These are phyloP conservation scores for Zaprionus capensis DNA, from an alignment of 1,140 invertebrate species.

Conservation along the genomic window DNA sequence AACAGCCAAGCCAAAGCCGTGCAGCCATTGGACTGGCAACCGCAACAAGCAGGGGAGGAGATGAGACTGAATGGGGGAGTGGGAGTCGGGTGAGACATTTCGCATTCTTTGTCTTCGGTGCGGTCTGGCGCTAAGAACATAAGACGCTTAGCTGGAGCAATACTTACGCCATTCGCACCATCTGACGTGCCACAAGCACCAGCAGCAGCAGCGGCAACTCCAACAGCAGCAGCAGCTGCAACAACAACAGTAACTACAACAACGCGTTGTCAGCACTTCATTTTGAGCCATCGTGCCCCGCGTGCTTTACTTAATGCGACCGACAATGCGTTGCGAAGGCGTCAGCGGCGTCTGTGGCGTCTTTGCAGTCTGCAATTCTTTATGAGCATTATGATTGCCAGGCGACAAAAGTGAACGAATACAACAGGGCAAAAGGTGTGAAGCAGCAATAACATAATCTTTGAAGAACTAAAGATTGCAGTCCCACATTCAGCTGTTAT, in stretches of 20 bases:
- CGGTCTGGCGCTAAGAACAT: conserved; percentile 52
- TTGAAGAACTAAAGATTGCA: no score
- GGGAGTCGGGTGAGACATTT: conserved; percentile 21
- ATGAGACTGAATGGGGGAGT: conserved; percentile 10
- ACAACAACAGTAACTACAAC: conserved; percentile 29
- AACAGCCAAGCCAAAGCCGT: conserved; percentile 62
- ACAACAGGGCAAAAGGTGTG: neutral
- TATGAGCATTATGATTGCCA: conserved; percentile 37
- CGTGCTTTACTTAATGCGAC: conserved; percentile 79
- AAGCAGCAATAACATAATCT: no score
- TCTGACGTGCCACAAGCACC: conserved; percentile 35
- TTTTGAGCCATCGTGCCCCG: conserved; percentile 75
- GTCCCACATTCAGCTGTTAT: no score
- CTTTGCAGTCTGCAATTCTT: conserved; percentile 37
- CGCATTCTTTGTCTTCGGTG: conserved; percentile 69
- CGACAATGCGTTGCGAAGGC: conserved; percentile 28
- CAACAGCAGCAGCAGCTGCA: conserved; percentile 35
- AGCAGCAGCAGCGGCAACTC: conserved; percentile 31
- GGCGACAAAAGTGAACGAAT: conserved; percentile 20
- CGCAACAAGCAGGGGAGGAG: neutral
- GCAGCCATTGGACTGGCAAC: conserved; percentile 39
- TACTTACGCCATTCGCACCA: conserved; percentile 41
- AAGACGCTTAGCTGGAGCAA: conserved; percentile 74
- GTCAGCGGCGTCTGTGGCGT: conserved; percentile 8
- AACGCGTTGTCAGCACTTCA: conserved; percentile 79